Conservation (phyloP, 2,113 vertebrate genomes). For the Cariama cristata region DNA sequence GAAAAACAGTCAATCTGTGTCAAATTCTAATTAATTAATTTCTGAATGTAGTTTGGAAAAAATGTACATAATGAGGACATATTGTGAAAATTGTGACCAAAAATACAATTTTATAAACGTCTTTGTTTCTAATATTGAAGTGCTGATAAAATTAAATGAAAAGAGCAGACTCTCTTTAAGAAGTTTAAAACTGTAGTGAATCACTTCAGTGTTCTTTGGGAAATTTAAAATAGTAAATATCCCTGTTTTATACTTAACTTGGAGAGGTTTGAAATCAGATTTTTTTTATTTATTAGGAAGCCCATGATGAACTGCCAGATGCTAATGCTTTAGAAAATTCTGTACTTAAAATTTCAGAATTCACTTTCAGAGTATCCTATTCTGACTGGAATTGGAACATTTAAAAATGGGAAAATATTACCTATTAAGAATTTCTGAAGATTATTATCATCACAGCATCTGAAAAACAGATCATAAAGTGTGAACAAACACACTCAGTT, state of each 20-base stretch:
- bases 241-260: background rate
- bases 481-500: background rate
- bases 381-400: background rate
- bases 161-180: background rate
- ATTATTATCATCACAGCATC: rapidly evolving
- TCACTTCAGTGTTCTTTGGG: background rate
- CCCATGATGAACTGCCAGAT: background rate
- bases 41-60: background rate
- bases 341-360: background rate
- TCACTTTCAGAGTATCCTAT: background rate
- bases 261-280: background rate
- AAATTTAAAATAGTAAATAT: background rate
- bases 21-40: background rate
- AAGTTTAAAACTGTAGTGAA: background rate
- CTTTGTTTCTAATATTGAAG: background rate
- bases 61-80: background rate
- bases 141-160: background rate
- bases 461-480: background rate
- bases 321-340: background rate
- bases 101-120: background rate
- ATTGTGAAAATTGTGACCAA: background rate
- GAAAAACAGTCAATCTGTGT: background rate
- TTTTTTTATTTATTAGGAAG: background rate
- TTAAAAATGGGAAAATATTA: background rate
- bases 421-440: background rate